Percentiles rank a stretch among this genome's conserved stretches.
Conservation (phyloP, 2,888 invertebrate genomes). For the Diaprepes abbreviatus region DNA sequence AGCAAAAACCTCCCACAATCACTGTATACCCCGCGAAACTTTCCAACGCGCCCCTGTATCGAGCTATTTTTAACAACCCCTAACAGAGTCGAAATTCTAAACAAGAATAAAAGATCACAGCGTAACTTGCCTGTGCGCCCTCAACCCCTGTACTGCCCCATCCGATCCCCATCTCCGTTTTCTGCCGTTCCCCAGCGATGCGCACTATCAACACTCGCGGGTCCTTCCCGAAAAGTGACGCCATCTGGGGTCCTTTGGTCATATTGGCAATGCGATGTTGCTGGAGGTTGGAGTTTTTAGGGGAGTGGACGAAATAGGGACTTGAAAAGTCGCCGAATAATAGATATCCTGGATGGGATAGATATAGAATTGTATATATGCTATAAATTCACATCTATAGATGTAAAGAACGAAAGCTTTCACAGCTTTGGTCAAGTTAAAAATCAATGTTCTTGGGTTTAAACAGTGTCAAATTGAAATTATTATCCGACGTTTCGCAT, state of each 20-base stretch:
- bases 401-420: too few relatives aligned
- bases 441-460: too few relatives aligned
- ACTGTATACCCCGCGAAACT: neutral
- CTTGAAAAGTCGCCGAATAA: neutral
- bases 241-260: neutral
- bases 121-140: constrained; percentile 1
- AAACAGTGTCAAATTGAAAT: too few relatives aligned
- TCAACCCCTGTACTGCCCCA: constrained; percentile 16
- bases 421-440: too few relatives aligned
- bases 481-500: too few relatives aligned
- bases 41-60: neutral
- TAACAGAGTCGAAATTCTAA: neutral
- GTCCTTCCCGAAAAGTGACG: constrained; percentile 3
- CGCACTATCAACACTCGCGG: constrained; percentile 15
- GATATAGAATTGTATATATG: too few relatives aligned
- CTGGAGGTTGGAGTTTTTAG: neutral
- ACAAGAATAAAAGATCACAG: neutral
- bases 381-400: too few relatives aligned
- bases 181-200: constrained; percentile 26
- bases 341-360: too few relatives aligned
- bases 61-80: neutral
- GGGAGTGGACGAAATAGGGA: neutral
- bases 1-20: too few relatives aligned
- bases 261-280: neutral
- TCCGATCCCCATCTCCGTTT: constrained; percentile 17